Base-by-base conservation (phyloP, 2,888 invertebrate genomes). In the Yponomeuta plumbellus region DNA sequence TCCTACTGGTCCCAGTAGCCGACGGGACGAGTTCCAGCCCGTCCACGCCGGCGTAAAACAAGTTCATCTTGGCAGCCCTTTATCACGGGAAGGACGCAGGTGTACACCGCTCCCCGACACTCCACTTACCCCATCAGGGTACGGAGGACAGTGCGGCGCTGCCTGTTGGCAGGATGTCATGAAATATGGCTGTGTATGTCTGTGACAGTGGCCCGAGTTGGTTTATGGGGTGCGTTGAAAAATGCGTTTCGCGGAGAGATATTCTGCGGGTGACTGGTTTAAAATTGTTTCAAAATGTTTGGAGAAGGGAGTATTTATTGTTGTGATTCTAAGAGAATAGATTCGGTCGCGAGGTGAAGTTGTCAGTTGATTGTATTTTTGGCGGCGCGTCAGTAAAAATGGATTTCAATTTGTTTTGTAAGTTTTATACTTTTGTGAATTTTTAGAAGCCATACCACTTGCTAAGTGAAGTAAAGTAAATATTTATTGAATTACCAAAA, bases 71-170 rank as follows among this genome's bases (percentile, higher is more conserved):
- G 71, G 66, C 64, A 70, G 74, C 77, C 75, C 81, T 83, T 83
- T 85, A 83, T 84, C 81, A 80, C 69, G 74, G 79, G 79, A 73
- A 72, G 78, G 78, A 70, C 83, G 83, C 86, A 87, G 87, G 86
- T 87, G 86, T 77, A 70, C 77, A 59, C 22, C 23, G 13, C 11
- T 21, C 59, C 21, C 13, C 22, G 44, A 52, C 44, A 52, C 44
- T 52, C 44, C 44, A 52, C 44, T 52, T 52, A 52, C 44, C 44
- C 44, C 44, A 52, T 52, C 44, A 52, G 44, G 44, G 17, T 17
- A 52, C 44, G 17, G 44, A 52, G 44, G 44, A 52, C 44, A 52
- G 44, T 52, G 44, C 44, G 44, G 44, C 44, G 44, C 44, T 13
- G 44, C 17, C 44, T 17, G 17, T 17, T 52, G 44, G 17, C 44